Percentiles rank a stretch among this genome's conserved stretches.
Evolutionary conservation across 2,888 invertebrate species (phyloP).

Genomic region (Pandemis heparana): DNA sequence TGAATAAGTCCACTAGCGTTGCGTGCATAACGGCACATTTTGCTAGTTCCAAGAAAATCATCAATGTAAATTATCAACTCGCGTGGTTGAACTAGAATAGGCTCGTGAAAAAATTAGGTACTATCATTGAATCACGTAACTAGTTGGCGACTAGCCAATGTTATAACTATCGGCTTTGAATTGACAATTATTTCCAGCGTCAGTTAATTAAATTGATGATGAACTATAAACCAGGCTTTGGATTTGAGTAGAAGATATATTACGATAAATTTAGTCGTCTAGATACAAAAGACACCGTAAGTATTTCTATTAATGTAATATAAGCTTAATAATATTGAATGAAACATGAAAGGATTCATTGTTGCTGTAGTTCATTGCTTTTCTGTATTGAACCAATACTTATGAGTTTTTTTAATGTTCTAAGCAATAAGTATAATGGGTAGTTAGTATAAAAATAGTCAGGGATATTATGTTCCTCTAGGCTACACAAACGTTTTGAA

Average conservation of each 20-base stretch:
- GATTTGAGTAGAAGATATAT: background rate
- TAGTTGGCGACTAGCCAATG: conserved; percentile 17
- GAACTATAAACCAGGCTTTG: conserved; percentile 1
- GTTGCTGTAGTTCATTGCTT: background rate
- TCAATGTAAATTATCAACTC: background rate
- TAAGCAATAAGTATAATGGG: background rate
- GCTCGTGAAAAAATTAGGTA: background rate
- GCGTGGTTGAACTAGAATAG: background rate
- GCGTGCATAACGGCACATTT: no score
- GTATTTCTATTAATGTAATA: background rate
- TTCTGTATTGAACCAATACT: background rate
- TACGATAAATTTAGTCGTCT: background rate
- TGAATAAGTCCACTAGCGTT: no score
- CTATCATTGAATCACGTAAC: background rate
- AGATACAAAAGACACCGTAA: background rate
- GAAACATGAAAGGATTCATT: background rate
- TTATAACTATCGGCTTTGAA: conserved; percentile 9
- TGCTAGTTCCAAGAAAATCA: background rate
- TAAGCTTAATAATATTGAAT: background rate
- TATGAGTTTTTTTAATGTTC: background rate
- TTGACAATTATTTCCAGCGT: conserved; percentile 12
- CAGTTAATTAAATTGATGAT: conserved; percentile 8
- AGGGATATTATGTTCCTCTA: no score
- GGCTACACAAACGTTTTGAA: no score
- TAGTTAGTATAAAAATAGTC: background rate